These are phyloP conservation scores for Neoarius graeffei DNA, from an alignment of 2,113 vertebrate species.

Conservation along the genomic window DNA sequence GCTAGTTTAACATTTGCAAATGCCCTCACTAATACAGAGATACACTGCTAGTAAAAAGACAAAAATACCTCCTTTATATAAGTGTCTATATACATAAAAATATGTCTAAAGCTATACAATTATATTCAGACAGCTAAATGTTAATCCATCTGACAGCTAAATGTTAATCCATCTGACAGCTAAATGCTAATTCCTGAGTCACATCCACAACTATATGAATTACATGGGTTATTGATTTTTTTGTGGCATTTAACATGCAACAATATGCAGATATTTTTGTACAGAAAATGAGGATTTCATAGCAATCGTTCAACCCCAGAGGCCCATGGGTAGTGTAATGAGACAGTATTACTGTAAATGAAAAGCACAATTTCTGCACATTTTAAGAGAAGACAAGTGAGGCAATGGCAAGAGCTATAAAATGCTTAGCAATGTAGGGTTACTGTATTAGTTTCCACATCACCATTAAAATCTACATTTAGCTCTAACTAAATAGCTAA, in stretches of 20 bases:
- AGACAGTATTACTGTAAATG: not conserved
- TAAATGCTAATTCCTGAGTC: constrained; percentile 33
- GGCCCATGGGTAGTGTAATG: not conserved
- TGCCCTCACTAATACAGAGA: constrained; percentile 54
- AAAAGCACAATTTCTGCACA: not conserved
- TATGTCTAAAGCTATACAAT: not conserved
- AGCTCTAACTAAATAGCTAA: not conserved
- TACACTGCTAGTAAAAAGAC: constrained; percentile 64
- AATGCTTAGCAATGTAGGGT: not conserved
- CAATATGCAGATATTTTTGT: not conserved
- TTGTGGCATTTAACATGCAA: not conserved
- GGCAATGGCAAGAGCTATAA: not conserved
- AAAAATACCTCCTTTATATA: constrained; percentile 23
- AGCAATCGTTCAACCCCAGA: too few species aligned
- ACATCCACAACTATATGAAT: not conserved
- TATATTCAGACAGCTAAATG: not conserved
- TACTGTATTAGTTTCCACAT: not conserved
- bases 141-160: constrained; percentile 17
- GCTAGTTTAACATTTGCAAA: constrained; percentile 71
- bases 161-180: constrained; percentile 29
- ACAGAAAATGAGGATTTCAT: not conserved
- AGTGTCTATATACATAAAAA: not conserved
- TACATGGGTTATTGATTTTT: not conserved
- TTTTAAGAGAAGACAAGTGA: not conserved
- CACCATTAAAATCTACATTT: not conserved